phyloP scores from a whole-genome alignment of 2,113 vertebrate genomes.

The Carettochelys insculpta region DNA sequence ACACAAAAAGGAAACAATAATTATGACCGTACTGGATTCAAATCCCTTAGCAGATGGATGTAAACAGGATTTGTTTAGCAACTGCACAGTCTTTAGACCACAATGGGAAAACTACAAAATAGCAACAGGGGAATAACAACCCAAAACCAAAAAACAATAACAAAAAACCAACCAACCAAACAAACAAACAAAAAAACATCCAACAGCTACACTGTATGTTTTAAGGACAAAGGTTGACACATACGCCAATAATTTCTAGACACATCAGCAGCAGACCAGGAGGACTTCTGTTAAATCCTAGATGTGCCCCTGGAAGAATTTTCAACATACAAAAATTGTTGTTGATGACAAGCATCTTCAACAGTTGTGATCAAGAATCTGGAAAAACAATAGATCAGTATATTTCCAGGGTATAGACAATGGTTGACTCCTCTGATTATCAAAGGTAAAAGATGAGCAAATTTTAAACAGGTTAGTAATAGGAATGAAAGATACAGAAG shows the following conservation, averaged over 20 bases:
- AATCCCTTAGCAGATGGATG: background rate
- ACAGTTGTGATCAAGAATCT: background rate
- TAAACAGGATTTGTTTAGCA: background rate
- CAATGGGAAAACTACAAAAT: background rate
- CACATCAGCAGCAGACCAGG: rapidly evolving
- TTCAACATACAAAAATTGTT: background rate
- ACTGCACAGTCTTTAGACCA: background rate
- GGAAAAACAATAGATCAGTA: background rate
- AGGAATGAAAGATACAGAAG: background rate
- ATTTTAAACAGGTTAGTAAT: background rate
- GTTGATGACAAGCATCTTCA: background rate
- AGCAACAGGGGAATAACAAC: too few relatives aligned
- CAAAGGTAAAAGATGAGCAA: background rate
- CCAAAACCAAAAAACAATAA: too few relatives aligned
- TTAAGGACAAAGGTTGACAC: background rate
- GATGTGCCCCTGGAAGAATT: rapidly evolving
- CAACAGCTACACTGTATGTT: rapidly evolving
- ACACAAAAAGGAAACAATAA: background rate
- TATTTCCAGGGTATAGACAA: background rate
- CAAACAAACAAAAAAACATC: background rate
- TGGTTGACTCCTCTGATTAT: background rate
- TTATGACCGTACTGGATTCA: background rate
- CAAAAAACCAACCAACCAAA: too few relatives aligned
- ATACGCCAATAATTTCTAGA: background rate
- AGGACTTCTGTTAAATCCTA: rapidly evolving